phyloP scores from a whole-genome alignment of 2,888 invertebrate species.

The Lydus trimaculatus region DNA sequence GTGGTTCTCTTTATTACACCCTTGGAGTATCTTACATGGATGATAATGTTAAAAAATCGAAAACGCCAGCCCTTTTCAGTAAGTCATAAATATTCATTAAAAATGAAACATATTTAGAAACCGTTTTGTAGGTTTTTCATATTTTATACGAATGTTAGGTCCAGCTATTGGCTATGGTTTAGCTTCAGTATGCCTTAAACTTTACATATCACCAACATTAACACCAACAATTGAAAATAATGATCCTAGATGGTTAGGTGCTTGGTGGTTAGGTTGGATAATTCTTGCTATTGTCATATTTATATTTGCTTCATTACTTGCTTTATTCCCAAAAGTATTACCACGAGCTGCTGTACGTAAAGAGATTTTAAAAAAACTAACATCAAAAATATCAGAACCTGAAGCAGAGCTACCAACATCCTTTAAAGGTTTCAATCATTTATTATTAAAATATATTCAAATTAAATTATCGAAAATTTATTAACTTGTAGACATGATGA shows the following conservation, averaged over 20 bases:
- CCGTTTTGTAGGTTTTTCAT: constrained; percentile 66
- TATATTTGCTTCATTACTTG: constrained; percentile 68
- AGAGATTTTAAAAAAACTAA: constrained; percentile 50
- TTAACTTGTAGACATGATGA: constrained; percentile 65
- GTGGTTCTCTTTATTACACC: constrained; percentile 73
- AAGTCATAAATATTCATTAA: constrained; percentile 46
- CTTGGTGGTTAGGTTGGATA: constrained; percentile 84
- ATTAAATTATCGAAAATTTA: constrained; percentile 7
- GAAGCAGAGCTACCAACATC: constrained; percentile 58
- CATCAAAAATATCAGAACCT: constrained; percentile 37
- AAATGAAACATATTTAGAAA: neutral
- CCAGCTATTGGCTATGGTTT: constrained; percentile 73
- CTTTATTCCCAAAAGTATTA: constrained; percentile 73
- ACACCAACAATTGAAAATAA: constrained; percentile 70
- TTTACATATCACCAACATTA: constrained; percentile 71
- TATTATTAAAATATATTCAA: neutral
- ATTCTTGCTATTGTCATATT: constrained; percentile 68
- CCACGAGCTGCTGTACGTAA: constrained; percentile 70
- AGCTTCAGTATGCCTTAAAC: constrained; percentile 70
- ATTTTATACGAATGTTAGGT: constrained; percentile 73
- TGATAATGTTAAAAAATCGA: constrained; percentile 77
- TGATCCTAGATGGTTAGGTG: constrained; percentile 81
- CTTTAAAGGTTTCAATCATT: constrained; percentile 49
- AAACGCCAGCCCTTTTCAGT: constrained; percentile 75
- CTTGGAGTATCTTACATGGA: constrained; percentile 78